These are phyloP conservation scores for Octopus sinensis DNA, from an alignment of 1,140 invertebrate species.

Conservation along the genomic window DNA sequence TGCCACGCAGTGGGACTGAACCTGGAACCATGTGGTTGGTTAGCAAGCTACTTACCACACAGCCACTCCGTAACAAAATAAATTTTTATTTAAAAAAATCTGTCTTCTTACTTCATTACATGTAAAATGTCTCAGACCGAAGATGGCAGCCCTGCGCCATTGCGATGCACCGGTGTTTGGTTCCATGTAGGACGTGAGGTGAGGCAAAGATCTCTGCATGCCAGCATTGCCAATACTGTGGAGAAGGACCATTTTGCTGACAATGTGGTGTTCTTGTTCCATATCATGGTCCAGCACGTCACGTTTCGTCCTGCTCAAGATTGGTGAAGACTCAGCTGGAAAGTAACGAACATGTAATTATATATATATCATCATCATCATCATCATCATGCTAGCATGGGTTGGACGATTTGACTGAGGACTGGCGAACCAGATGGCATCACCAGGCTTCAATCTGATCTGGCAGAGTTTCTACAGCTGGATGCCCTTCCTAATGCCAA, in stretches of 20 bases:
- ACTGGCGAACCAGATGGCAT: too few relatives aligned
- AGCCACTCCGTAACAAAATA: too few relatives aligned
- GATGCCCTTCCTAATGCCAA: too few relatives aligned
- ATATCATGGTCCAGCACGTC: not conserved
- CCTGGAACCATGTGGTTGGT: too few relatives aligned
- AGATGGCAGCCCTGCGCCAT: conserved; percentile 26
- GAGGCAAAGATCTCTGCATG: conserved; percentile 19
- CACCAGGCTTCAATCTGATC: too few relatives aligned
- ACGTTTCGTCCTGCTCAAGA: not conserved
- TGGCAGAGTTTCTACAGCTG: too few relatives aligned
- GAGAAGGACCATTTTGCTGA: conserved; percentile 24
- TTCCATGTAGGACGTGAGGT: conserved; percentile 26
- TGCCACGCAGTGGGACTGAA: too few relatives aligned
- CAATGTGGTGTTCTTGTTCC: not conserved
- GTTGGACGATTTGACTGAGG: too few relatives aligned
- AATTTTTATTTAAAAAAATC: not conserved
- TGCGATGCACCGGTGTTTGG: conserved; percentile 24
- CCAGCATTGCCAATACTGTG: conserved; percentile 33
- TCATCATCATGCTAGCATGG: too few relatives aligned
- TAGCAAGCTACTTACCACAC: too few relatives aligned
- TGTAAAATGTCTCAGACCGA: conserved; percentile 28
- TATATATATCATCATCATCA: not conserved
- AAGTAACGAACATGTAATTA: conserved; percentile 7
- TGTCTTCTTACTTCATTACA: conserved; percentile 29
- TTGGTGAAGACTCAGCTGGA: not conserved